Conservation (phyloP, 64 coral and sea anemone genomes). For the Orbicella faveolata region DNA sequence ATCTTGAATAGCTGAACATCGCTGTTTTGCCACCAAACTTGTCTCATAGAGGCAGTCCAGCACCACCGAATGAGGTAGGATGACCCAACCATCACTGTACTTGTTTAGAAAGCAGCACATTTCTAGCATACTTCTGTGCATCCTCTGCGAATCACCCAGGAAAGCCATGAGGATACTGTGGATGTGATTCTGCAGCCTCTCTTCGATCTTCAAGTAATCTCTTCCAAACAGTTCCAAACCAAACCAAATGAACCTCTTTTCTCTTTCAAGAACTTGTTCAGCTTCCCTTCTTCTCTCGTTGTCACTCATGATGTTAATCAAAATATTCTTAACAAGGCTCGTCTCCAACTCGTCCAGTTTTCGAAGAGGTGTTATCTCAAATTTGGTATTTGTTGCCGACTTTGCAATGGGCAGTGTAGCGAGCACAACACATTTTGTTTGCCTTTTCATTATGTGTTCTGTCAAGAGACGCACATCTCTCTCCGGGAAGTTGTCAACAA, state of each 20-base stretch:
- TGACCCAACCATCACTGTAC: conserved; percentile 42
- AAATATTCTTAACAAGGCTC: conserved; percentile 21
- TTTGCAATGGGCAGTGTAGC: conserved; percentile 40
- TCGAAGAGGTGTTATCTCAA: conserved; percentile 9
- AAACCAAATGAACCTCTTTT: conserved; percentile 73
- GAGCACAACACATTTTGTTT: conserved; percentile 51
- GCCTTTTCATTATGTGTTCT: conserved; percentile 14
- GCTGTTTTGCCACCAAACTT: not conserved
- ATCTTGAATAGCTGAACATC: not conserved
- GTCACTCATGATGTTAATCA: conserved; percentile 26
- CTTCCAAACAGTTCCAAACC: conserved; percentile 69
- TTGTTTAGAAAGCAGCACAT: conserved; percentile 45
- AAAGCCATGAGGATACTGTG: not conserved
- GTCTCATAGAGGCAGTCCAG: conserved; percentile 35
- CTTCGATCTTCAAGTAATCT: conserved; percentile 56
- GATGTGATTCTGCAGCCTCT: conserved; percentile 52
- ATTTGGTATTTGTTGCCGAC: not conserved
- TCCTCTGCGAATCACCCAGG: not conserved
- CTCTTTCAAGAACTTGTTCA: conserved; percentile 52
- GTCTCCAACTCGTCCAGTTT: conserved; percentile 44
- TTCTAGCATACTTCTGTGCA: conserved; percentile 2
- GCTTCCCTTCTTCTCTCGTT: not conserved
- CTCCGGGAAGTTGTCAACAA: conserved; percentile 63
- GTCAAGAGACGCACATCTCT: not conserved
- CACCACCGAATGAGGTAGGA: conserved; percentile 49